These are phyloP conservation scores for Pseudorhombus dupliciocellatus DNA, from an alignment of 2,113 vertebrate genomes.

Conservation along the genomic window DNA sequence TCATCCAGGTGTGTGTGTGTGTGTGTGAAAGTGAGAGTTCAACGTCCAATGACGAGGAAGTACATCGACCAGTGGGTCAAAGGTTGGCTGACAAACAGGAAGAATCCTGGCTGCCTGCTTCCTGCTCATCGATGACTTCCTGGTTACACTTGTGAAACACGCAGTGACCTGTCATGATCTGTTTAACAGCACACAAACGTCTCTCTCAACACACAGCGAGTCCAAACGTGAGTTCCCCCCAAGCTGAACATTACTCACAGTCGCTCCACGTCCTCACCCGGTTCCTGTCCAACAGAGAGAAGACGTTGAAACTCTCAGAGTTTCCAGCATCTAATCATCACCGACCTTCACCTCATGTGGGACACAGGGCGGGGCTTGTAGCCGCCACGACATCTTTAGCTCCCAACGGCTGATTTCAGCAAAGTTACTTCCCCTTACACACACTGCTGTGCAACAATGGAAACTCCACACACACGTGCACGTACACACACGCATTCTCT, in stretches of 20 bases:
- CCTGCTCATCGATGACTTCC: conserved; percentile 50
- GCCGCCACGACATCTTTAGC: not conserved
- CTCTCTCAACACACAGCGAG: not conserved
- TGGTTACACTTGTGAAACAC: conserved; percentile 7
- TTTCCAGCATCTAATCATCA: not conserved
- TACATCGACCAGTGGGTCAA: not conserved
- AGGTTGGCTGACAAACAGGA: conserved; percentile 55
- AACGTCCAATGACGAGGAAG: conserved; percentile 6
- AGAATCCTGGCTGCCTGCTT: conserved; percentile 34
- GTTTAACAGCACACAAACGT: not conserved
- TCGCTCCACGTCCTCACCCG: not conserved
- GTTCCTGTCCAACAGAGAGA: not conserved
- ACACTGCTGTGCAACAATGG: conserved; percentile 32
- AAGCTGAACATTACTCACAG: too few relatives aligned
- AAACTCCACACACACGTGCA: conserved; percentile 21
- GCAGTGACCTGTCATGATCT: not conserved
- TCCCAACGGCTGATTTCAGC: conserved; percentile 44
- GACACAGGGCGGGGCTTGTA: not conserved
- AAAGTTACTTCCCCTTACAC: conserved; percentile 51
- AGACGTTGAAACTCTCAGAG: too few relatives aligned
- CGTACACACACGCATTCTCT: conserved; percentile 15
- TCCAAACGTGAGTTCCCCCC: not conserved
- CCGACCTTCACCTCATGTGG: not conserved
- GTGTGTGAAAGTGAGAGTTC: conserved; percentile 34
- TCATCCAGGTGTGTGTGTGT: too few relatives aligned